These are phyloP conservation scores for Cecidostiba fungosa DNA, from an alignment of 2,888 invertebrate species.

Conservation along the genomic window DNA sequence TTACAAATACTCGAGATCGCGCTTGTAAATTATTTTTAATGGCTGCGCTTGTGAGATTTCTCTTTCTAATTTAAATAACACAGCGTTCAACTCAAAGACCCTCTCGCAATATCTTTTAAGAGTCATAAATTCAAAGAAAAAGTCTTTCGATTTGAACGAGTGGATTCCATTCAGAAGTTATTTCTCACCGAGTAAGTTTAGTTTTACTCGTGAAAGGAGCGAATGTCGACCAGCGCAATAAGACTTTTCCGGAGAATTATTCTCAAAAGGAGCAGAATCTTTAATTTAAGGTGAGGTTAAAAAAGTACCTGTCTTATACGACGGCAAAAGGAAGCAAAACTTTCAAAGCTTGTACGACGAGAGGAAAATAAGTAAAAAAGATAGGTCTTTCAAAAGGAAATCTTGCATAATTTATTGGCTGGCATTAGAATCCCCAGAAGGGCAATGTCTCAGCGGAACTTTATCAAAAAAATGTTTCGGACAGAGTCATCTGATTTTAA, in stretches of 20 bases:
- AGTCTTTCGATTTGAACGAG: conserved; percentile 42
- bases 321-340: background rate
- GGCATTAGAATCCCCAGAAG: conserved; percentile 7
- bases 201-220: conserved; percentile 18
- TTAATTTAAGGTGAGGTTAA: conserved; percentile 27
- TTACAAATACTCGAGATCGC: background rate
- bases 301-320: conserved; percentile 8
- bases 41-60: background rate
- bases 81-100: conserved; percentile 1
- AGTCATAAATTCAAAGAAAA: conserved; percentile 40
- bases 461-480: conserved; percentile 28
- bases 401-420: conserved; percentile 34
- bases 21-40: conserved; percentile 25
- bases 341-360: conserved; percentile 27
- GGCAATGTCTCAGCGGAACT: conserved; percentile 9
- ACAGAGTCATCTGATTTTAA: background rate
- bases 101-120: conserved; percentile 24
- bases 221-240: conserved; percentile 39
- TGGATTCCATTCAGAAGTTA: conserved; percentile 45
- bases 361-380: conserved; percentile 19
- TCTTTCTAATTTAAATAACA: conserved; percentile 31
- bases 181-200: conserved; percentile 38
- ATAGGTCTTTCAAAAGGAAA: conserved; percentile 22
- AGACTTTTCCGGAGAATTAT: conserved; percentile 39
- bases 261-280: conserved; percentile 40